These are phyloP conservation scores for Orcinus orca DNA, from an alignment of 2,113 vertebrate species.

Conservation along the genomic window DNA sequence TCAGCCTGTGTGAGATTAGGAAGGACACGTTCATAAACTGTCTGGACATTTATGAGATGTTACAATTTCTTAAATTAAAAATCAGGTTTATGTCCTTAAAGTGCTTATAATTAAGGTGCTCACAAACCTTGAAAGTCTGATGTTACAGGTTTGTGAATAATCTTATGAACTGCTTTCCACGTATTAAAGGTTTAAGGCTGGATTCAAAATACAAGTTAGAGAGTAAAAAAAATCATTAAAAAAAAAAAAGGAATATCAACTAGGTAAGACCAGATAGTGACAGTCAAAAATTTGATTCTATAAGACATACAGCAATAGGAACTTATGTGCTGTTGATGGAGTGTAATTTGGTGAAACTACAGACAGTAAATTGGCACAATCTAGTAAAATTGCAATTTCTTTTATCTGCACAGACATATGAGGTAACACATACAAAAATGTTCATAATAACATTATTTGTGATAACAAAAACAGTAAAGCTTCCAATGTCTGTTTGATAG, in stretches of 20 bases:
- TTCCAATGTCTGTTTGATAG: background rate
- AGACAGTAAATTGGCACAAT: background rate
- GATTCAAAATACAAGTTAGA: background rate
- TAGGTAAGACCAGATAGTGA: background rate
- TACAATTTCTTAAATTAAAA: slow-evolving; percentile 27
- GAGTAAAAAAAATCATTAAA: slow-evolving; percentile 10
- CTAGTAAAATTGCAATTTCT: background rate
- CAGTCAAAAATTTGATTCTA: background rate
- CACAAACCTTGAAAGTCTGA: background rate
- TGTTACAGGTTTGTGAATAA: background rate
- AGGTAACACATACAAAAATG: background rate
- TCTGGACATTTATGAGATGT: background rate
- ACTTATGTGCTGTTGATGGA: background rate
- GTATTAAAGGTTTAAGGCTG: background rate
- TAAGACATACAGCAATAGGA: background rate
- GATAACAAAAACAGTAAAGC: background rate
- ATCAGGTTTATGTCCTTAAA: background rate
- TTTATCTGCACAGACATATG: background rate
- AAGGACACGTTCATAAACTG: background rate
- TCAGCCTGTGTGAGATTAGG: slow-evolving; percentile 44
- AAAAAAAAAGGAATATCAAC: background rate
- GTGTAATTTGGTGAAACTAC: background rate
- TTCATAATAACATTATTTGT: background rate
- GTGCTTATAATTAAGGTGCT: slow-evolving; percentile 3
- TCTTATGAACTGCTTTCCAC: background rate